These are phyloP conservation scores for Papilio xuthus DNA, from an alignment of 1,140 invertebrate genomes.

Conservation along the genomic window DNA sequence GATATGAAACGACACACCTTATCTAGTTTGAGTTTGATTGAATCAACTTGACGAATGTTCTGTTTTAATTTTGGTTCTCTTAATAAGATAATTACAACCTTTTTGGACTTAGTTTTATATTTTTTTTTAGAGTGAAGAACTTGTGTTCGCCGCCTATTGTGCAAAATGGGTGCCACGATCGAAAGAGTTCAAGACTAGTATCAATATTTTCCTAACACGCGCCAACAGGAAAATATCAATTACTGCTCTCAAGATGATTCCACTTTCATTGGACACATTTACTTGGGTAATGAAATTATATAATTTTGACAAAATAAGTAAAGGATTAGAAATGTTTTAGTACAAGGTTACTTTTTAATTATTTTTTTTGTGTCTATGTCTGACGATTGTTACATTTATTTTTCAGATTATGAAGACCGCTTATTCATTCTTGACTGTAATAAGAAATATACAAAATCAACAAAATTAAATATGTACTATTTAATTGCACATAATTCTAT, in stretches of 20 bases:
- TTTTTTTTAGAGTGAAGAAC: constrained; percentile 53
- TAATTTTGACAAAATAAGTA: constrained; percentile 5
- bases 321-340: too few species aligned
- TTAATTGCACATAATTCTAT: background rate
- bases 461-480: constrained; percentile 21
- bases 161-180: constrained; percentile 60
- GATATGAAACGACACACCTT: too few species aligned
- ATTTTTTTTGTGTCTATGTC: too few species aligned
- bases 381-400: constrained; percentile 15
- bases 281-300: constrained; percentile 34
- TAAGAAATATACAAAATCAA: constrained; percentile 49
- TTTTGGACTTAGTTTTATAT: background rate
- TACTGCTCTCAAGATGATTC: constrained; percentile 55
- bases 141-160: constrained; percentile 56
- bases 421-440: constrained; percentile 63
- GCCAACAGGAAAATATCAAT: constrained; percentile 52
- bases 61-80: too few species aligned
- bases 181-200: constrained; percentile 51
- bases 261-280: constrained; percentile 57
- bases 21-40: too few species aligned
- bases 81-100: too few species aligned
- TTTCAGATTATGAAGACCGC: constrained; percentile 68
- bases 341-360: too few species aligned
- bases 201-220: constrained; percentile 57
- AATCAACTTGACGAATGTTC: too few species aligned